Evolutionary conservation across 2,888 invertebrate species (phyloP), one percentile per base, ranked within the genome.

Genomic region (Lacanobia oleracea): DNA sequence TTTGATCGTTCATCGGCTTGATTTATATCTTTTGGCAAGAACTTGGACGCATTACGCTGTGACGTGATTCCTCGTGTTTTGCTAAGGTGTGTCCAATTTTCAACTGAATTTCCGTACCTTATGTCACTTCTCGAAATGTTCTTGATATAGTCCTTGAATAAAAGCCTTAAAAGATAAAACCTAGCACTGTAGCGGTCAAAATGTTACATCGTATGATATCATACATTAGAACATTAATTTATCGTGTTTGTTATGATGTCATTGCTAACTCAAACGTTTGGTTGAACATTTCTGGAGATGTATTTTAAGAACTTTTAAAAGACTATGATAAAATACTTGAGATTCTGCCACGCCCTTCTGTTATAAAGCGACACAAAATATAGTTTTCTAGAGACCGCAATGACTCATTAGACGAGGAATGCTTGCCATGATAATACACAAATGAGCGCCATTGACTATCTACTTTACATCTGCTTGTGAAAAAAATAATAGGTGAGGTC

Each of bases 401-500:
- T 90, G 90, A 90, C 83, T 89, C 87, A 88, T 82, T 86, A 85
- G 85, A 80, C 88, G 86, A 90, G 83, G 83, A 82, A 88, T 83
- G 87, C 82, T 82, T 78, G 85, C 80, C 86, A 85, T 88, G 87
- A 91, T 91, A 90, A 90, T 88, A 72, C 53, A 78, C 64, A 53
- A 83, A 81, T 74, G 63, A 75, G 59, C 75, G 72, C 75, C 72
- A 77, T 75, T 73, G 72, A 75, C 75, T 83, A 77, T 83, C 45
- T 72, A 77, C 59, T 23, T 74, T 57, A 27, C 73, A 83, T 86
- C 87, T 89, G 89, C 86, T 91, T 91, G 90, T 91, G 88, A 87
- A 92, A 92, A 91, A 92, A 90, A 89, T 86, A 84, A 89, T 86
- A 86, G 87, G 77, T 92, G 91, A 93, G 89, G 88, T 93, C 93